Base-by-base conservation (phyloP, 2,113 vertebrate genomes). In the Pelmatolapia mariae region DNA sequence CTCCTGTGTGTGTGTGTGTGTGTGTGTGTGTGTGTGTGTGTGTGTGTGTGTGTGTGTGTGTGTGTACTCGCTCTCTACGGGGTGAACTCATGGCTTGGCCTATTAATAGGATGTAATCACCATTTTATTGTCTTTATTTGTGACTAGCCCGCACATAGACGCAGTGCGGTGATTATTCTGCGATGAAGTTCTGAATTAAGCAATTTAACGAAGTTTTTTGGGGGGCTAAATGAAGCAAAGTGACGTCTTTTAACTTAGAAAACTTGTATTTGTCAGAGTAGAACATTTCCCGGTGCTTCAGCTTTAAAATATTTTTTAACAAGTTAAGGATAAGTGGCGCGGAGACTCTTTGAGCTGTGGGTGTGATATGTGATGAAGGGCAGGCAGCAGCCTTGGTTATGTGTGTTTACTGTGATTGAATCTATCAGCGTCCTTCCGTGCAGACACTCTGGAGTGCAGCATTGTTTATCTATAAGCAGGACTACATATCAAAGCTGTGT, bases 71-170 rank as follows among this genome's bases (percentile, higher is more conserved):
- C 26, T 31, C 24, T 38, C 19, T 15, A 18, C 56, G n/a, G 81
- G 12, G 81, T 84, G 89, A 71, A 82, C 87, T 83, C 68, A 68
- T 83, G 63, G 71, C 81, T 87, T 52, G 85, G 81, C 56, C 81
- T 68, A 80, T 92, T 90, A 89, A 93, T 80, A 52, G 89, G 78
- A 56, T 91, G 93, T 89, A 88, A 93, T 95, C 88, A 84, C 88
- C 47, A 52, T 86, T 82, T 78, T 82, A 91, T 91, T 92, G 84
- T 91, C 59, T 88, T 85, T 45, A 24, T 66, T 38, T 22, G 61
- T 88, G 76, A 84, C 80, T 82, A 86, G 61, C 29, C 83, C 33
- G 9, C 66, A 83, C 63, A 68, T 43, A 45, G 82, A 10, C 11
- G 6, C 53, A 59, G 82, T 76, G 22, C 76, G n/a, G 31, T 54